A percentile compares a stretch with the other conserved stretches of the same genome.
phyloP scores from a whole-genome alignment of 2,888 invertebrate genomes.

The Abscondita cerata region DNA sequence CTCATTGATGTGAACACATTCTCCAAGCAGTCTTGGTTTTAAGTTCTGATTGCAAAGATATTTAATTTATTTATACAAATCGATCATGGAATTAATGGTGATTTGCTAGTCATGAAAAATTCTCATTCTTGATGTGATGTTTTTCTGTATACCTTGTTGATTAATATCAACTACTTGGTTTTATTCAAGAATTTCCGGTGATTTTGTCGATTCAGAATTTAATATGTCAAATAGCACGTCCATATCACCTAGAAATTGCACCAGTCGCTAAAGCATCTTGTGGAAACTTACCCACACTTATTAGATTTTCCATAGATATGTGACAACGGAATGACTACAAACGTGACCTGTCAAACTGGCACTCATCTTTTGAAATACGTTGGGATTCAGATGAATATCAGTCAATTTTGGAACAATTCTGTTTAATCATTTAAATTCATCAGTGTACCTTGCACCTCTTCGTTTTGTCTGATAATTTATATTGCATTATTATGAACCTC shows the following conservation, averaged over 20 bases:
- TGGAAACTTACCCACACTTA: not conserved
- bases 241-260: not conserved
- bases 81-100: not conserved
- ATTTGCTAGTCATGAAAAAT: not conserved
- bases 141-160: not conserved
- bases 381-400: not conserved
- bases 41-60: not conserved
- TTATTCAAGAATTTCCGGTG: not conserved
- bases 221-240: conserved; percentile 1
- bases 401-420: not conserved
- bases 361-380: not conserved
- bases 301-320: not conserved
- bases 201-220: not conserved
- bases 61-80: not conserved
- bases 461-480: too few relatives aligned
- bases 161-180: not conserved
- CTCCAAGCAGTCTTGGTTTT: not conserved
- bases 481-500: too few relatives aligned
- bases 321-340: not conserved
- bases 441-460: too few relatives aligned
- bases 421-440: conserved; percentile 25
- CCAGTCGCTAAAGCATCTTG: not conserved
- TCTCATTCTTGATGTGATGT: not conserved
- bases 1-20: not conserved
- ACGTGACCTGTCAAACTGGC: not conserved